These are phyloP conservation scores for Buathra laborator DNA, from an alignment of 2,888 invertebrate genomes.

Conservation along the genomic window DNA sequence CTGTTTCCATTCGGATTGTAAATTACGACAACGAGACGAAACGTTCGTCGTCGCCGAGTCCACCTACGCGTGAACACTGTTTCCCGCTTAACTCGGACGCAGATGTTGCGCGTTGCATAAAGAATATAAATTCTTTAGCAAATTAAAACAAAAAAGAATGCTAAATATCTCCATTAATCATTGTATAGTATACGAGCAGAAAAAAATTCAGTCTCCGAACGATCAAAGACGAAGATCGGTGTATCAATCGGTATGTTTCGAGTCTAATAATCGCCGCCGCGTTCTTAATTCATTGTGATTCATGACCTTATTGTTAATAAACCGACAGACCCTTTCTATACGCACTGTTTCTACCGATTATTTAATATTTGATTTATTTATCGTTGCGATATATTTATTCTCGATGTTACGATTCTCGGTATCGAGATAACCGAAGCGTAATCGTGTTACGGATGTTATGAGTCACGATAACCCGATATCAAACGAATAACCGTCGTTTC, in stretches of 20 bases:
- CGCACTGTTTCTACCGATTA: slow-evolving; percentile 16
- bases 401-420: slow-evolving; percentile 48
- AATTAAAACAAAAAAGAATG: neutral
- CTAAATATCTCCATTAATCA: neutral
- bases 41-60: neutral
- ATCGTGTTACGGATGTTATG: slow-evolving; percentile 47
- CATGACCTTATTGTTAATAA: slow-evolving; percentile 66
- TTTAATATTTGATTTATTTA: slow-evolving; percentile 41
- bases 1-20: neutral
- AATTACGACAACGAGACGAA: neutral
- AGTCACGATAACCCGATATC: neutral
- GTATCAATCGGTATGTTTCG: neutral
- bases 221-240: too few relatives aligned
- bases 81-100: too few relatives aligned
- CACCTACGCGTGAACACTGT: neutral
- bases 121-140: neutral
- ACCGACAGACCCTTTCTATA: slow-evolving; percentile 25
- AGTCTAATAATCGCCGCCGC: slow-evolving; percentile 47
- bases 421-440: slow-evolving; percentile 45
- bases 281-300: slow-evolving; percentile 69
- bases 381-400: slow-evolving; percentile 8
- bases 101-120: neutral
- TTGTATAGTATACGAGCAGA: neutral
- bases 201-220: neutral
- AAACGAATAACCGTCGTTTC: neutral